Base-by-base conservation (phyloP, 64 coral and sea anemone species). In the Actinia tenebrosa region DNA sequence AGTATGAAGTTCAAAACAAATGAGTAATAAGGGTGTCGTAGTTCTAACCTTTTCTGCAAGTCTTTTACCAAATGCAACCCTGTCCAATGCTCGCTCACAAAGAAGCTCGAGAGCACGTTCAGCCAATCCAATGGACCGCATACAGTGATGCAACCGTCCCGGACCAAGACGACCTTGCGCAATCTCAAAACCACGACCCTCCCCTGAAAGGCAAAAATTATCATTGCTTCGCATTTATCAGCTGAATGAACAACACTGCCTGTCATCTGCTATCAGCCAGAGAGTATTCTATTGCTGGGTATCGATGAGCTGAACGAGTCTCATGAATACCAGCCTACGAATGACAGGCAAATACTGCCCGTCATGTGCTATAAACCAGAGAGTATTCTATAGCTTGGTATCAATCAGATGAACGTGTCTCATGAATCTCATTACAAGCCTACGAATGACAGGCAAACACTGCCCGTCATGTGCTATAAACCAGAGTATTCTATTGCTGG, bases 121-220 rank as follows among this genome's bases (percentile, higher is more conserved):
- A 26, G 97, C 97, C 72, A 85, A 3, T 37, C 97, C 97, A 27
- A 99, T 84, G 1, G 77, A 52, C 45, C 97, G 93, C 97, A 99
- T 99, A 45, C 97, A 99, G 64, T 99, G 97, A 71, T 99, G 97
- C 27, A 99, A 89, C 3, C 97, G 93, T 14, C 97, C 97, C 60
- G 97, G 97, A 42, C 97, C 97, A 62, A 99, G 84, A 56, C 97
- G 97, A 10, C 97, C 97, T 89, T 99, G 97, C 10, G 97, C 93
- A 80, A 99, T 99, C 86, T 99, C 97, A 86, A 99, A 99, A 59
- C 97, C 97, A 44, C 97, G 93, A n/a, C 97, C 97, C 75, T 99
- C 97, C 44, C 97, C 97, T 99, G 17, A 52, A 77, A 83, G 22
- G 43, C 11, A 81, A 81, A 87, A 79, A 63, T 3, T 23, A 9